phyloP scores from a whole-genome alignment of 2,113 vertebrate species.

The Cyprinus carpio region DNA sequence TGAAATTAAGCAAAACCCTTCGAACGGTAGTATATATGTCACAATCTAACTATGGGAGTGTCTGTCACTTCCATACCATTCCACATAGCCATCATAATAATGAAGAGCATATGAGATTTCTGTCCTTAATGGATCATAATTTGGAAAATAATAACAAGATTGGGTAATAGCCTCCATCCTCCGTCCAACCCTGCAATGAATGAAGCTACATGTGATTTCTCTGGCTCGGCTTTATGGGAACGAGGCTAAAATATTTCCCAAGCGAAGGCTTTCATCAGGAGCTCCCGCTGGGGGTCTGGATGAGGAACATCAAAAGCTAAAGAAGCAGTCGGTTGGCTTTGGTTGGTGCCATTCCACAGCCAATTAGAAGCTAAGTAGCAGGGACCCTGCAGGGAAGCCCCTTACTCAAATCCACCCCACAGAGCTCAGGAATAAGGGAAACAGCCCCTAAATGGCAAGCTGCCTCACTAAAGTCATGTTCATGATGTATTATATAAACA shows the following conservation, averaged over 20 bases:
- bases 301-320: constrained; percentile 62
- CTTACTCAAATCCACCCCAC: constrained; percentile 48
- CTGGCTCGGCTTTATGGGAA: constrained; percentile 56
- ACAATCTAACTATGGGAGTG: background rate
- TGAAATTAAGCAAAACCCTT: background rate
- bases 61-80: background rate
- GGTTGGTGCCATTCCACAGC: constrained; percentile 57
- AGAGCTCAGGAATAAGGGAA: constrained; percentile 41
- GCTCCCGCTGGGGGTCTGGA: constrained; percentile 52
- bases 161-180: constrained; percentile 7
- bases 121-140: background rate
- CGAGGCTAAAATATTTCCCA: constrained; percentile 50
- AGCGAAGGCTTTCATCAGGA: constrained; percentile 57
- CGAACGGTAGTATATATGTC: background rate
- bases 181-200: constrained; percentile 11
- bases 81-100: background rate
- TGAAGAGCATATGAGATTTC: background rate
- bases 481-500: constrained; percentile 48
- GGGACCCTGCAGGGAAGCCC: constrained; percentile 44
- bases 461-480: constrained; percentile 6
- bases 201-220: constrained; percentile 50
- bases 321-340: constrained; percentile 35
- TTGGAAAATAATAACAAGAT: constrained; percentile 42
- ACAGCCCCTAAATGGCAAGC: constrained; percentile 36
- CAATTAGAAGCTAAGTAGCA: constrained; percentile 59